phyloP scores from a whole-genome alignment of 2,888 invertebrate genomes.

The Alcis repandata region DNA sequence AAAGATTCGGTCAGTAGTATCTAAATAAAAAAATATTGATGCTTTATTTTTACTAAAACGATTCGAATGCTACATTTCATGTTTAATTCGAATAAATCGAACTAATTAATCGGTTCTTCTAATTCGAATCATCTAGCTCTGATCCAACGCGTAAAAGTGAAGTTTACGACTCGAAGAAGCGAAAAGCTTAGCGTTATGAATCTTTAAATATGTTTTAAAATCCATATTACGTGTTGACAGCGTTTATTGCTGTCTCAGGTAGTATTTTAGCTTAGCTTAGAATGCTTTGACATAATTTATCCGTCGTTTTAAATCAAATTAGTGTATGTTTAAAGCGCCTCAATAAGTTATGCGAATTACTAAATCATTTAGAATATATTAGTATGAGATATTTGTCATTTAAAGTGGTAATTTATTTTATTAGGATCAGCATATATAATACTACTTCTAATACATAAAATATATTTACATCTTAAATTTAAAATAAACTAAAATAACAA shows the following conservation, averaged over 20 bases:
- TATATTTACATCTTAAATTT: no score
- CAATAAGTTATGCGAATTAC: no score
- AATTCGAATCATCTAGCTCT: background rate
- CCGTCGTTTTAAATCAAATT: background rate
- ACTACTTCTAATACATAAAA: no score
- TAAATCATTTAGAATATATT: no score
- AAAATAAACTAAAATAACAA: no score
- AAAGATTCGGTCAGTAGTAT: no score
- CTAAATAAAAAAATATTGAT: background rate
- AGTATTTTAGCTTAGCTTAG: conserved; percentile 9
- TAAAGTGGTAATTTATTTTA: no score
- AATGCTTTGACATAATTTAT: background rate
- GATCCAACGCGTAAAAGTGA: conserved; percentile 70
- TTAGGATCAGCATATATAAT: no score
- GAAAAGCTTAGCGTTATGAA: conserved; percentile 79
- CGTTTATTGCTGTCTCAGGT: conserved; percentile 50
- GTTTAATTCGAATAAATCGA: no score
- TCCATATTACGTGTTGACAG: conserved; percentile 67
- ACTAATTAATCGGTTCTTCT: conserved; percentile 2
- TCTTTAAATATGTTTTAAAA: conserved; percentile 82
- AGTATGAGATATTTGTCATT: no score
- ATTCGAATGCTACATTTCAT: background rate
- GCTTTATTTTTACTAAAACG: background rate
- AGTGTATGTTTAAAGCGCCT: background rate
- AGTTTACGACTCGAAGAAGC: conserved; percentile 79